Evolutionary conservation across 23 tunicate species (phyloP).

Genomic region (Diplosoma virens): DNA sequence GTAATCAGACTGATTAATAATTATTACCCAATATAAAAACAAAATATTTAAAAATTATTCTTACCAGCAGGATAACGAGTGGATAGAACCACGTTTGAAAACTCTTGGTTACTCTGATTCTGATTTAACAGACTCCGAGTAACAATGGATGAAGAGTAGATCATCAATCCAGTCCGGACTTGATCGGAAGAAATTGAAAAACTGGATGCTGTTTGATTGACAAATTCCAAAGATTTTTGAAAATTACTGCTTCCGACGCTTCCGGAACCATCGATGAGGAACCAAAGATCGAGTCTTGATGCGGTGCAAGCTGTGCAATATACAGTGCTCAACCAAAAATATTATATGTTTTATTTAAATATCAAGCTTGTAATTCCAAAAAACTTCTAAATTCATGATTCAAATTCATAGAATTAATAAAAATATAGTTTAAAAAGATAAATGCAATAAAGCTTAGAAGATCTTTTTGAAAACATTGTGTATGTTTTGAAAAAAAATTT

Average conservation of each 20-base stretch:
- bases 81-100: conserved; percentile 23
- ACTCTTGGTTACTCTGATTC: conserved; percentile 14
- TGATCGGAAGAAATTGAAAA: conserved; percentile 15
- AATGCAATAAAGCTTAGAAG: too few relatives aligned
- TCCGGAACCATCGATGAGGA: conserved; percentile 43
- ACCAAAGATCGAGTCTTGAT: conserved; percentile 38
- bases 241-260: conserved; percentile 5
- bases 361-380: too few relatives aligned
- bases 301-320: conserved; percentile 14
- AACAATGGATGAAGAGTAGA: neutral
- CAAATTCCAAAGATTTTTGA: neutral
- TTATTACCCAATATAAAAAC: too few relatives aligned
- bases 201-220: conserved; percentile 4
- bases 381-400: too few relatives aligned
- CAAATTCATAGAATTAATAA: too few relatives aligned
- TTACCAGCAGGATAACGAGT: conserved; percentile 36
- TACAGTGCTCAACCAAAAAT: too few relatives aligned
- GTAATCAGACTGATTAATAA: too few relatives aligned
- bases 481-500: too few relatives aligned
- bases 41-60: too few relatives aligned
- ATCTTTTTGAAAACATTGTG: too few relatives aligned
- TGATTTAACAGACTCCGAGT: conserved; percentile 15
- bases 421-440: too few relatives aligned
- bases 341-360: too few relatives aligned
- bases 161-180: conserved; percentile 37